A percentile compares a stretch with the other conserved stretches of the same genome.
These are phyloP conservation scores for Enchytraeus crypticus DNA, from an alignment of 2,888 invertebrate species.

Conservation along the genomic window DNA sequence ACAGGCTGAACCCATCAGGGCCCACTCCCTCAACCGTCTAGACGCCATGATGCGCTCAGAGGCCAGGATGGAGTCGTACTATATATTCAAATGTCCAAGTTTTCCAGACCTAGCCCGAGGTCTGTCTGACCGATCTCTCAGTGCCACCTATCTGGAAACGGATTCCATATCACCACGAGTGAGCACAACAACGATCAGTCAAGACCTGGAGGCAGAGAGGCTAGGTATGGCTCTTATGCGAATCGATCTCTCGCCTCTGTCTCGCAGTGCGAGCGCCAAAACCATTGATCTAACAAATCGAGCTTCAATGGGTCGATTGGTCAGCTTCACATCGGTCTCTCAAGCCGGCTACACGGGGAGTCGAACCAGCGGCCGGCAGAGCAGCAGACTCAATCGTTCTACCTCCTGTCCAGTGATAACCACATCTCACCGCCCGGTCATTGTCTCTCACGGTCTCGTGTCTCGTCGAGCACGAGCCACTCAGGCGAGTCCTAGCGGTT, in stretches of 20 bases:
- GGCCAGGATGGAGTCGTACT: neutral
- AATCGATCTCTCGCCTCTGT: neutral
- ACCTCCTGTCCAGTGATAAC: neutral
- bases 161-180: constrained; percentile 3
- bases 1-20: neutral
- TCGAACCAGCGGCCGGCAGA: neutral
- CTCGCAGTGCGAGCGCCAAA: neutral
- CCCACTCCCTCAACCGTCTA: neutral
- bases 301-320: neutral
- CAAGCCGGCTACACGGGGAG: neutral
- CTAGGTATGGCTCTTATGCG: neutral
- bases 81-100: neutral
- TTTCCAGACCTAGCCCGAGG: neutral
- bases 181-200: constrained; percentile 1
- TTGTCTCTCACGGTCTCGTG: neutral
- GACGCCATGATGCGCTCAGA: neutral
- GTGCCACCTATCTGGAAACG: constrained; percentile 2
- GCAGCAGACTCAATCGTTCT: neutral
- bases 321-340: neutral
- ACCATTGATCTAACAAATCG: neutral
- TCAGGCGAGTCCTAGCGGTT: neutral
- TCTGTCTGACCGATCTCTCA: neutral
- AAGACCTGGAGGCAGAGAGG: constrained; percentile 1
- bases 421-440: neutral
- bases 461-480: neutral